phyloP scores from a whole-genome alignment of 2,113 vertebrate genomes.

The Thalassoma bifasciatum region DNA sequence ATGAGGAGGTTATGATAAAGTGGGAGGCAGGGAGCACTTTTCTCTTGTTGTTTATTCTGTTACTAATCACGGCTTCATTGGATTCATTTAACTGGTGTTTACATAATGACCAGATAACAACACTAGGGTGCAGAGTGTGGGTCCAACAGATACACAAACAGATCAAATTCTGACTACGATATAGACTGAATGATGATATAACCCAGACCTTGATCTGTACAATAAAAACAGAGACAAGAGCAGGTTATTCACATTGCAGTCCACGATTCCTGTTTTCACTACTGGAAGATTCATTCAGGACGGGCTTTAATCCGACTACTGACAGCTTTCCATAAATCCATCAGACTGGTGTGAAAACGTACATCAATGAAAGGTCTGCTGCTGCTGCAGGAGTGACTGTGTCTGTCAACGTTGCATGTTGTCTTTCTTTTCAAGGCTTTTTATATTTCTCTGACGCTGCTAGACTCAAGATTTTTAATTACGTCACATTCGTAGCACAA shows the following conservation, averaged over 20 bases:
- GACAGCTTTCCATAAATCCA: slow-evolving; percentile 35
- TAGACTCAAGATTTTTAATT: slow-evolving; percentile 1
- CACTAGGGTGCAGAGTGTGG: background rate
- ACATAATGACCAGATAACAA: background rate
- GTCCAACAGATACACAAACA: slow-evolving; percentile 22
- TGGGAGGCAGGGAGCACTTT: slow-evolving; percentile 21
- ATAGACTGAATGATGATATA: background rate
- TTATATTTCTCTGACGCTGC: slow-evolving; percentile 14
- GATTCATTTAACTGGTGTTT: background rate
- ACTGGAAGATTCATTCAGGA: slow-evolving; percentile 12
- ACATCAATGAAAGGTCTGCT: slow-evolving; percentile 28
- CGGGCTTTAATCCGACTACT: background rate
- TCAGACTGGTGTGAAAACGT: slow-evolving; percentile 12
- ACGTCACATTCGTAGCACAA: background rate
- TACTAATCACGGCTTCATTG: background rate
- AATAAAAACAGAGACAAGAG: slow-evolving; percentile 17
- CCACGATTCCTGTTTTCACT: background rate
- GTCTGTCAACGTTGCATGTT: slow-evolving; percentile 30
- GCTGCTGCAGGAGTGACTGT: slow-evolving; percentile 12
- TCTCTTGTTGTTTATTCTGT: slow-evolving; percentile 17
- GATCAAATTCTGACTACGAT: slow-evolving; percentile 34
- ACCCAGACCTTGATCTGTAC: background rate
- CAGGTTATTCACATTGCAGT: slow-evolving; percentile 2
- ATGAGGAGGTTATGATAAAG: slow-evolving; percentile 33
- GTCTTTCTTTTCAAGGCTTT: background rate